phyloP scores from a whole-genome alignment of 1,140 invertebrate genomes.

The Cydia strobilella region DNA sequence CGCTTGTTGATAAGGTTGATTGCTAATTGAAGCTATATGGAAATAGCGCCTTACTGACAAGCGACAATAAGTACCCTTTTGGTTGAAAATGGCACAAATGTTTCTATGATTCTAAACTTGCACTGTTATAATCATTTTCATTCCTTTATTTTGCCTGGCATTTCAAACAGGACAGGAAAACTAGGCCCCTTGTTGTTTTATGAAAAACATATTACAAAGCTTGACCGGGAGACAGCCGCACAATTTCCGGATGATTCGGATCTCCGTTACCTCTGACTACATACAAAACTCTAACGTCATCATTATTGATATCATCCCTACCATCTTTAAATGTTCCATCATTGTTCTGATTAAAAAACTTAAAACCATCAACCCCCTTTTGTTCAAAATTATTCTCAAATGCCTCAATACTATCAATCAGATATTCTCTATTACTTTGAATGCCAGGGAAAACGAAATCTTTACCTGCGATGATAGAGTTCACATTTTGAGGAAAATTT shows the following conservation, averaged over 20 bases:
- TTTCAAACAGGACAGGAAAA: too few relatives aligned
- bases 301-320: conserved; percentile 33
- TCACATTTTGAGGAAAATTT: conserved; percentile 51
- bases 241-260: conserved; percentile 64
- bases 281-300: conserved; percentile 54
- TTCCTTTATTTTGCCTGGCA: too few relatives aligned
- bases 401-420: conserved; percentile 30
- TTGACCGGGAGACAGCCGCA: conserved; percentile 60
- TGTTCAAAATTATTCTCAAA: conserved; percentile 38
- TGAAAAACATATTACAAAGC: conserved; percentile 33
- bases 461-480: conserved; percentile 37
- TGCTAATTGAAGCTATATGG: too few relatives aligned
- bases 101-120: too few relatives aligned
- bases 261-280: conserved; percentile 70
- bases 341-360: background rate
- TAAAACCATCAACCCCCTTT: background rate
- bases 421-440: conserved; percentile 37
- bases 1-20: too few relatives aligned
- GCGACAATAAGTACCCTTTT: too few relatives aligned
- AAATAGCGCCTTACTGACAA: too few relatives aligned
- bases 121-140: too few relatives aligned
- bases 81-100: too few relatives aligned
- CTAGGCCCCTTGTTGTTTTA: too few relatives aligned
- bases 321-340: background rate
- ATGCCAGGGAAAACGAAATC: conserved; percentile 45